These are phyloP conservation scores for Meiosimyza platycephala DNA, from an alignment of 2,888 invertebrate species.

Conservation along the genomic window DNA sequence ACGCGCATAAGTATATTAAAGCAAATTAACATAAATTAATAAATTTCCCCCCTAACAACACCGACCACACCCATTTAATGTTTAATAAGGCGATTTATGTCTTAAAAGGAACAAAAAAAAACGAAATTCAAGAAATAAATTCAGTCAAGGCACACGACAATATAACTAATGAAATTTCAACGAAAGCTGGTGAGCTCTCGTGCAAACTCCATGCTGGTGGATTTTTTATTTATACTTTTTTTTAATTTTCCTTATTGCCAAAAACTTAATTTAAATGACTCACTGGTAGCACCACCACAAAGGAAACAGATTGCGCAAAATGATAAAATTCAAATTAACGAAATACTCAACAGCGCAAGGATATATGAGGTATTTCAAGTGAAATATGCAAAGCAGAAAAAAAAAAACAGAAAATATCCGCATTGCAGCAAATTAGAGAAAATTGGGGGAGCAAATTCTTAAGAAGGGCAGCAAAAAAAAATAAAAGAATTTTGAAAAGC, in stretches of 20 bases:
- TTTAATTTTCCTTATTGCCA: slow-evolving; percentile 6
- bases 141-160: not conserved
- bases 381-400: not conserved
- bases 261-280: slow-evolving; percentile 35
- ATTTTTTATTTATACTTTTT: not conserved
- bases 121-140: not conserved
- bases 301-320: slow-evolving; percentile 42
- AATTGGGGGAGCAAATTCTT: not conserved
- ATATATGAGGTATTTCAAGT: slow-evolving; percentile 14
- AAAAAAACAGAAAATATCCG: slow-evolving; percentile 1
- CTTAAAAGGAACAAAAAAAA: not conserved
- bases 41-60: slow-evolving; percentile 3
- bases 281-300: slow-evolving; percentile 16
- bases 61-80: not conserved
- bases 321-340: slow-evolving; percentile 47
- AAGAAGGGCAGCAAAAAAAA: not conserved
- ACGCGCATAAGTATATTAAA: not conserved
- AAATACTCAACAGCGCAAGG: slow-evolving; percentile 30
- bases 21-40: slow-evolving; percentile 21
- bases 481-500: not conserved
- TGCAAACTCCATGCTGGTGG: not conserved
- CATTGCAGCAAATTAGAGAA: slow-evolving; percentile 14
- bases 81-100: no score
- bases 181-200: not conserved
- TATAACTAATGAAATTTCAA: slow-evolving; percentile 5